Conservation (phyloP, 1,140 invertebrate genomes). For the Eciton burchellii region DNA sequence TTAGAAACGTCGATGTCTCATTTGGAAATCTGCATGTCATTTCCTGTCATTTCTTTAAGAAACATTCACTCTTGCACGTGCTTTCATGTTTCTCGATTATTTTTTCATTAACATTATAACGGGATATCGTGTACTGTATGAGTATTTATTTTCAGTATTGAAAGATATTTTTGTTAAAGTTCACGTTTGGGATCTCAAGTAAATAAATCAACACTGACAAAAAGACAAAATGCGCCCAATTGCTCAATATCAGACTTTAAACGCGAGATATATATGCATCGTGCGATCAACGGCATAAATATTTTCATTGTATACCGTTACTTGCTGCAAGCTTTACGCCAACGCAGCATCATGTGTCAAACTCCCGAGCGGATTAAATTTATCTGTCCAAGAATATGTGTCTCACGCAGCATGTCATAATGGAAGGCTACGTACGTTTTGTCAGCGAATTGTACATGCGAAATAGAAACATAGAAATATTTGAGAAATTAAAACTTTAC, state of each 20-base stretch:
- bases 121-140: neutral
- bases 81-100: neutral
- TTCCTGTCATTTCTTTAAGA: neutral
- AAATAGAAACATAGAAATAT: neutral
- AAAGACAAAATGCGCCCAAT: neutral
- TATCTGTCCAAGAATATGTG: neutral
- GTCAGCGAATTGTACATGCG: slow-evolving; percentile 4
- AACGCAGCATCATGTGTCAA: slow-evolving; percentile 7
- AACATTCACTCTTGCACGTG: neutral
- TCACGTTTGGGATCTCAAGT: neutral
- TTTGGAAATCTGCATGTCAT: neutral
- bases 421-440: neutral
- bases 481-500: too few relatives aligned
- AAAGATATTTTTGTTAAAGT: neutral
- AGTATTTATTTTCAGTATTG: neutral
- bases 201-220: slow-evolving; percentile 29
- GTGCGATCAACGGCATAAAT: slow-evolving; percentile 22
- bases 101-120: neutral
- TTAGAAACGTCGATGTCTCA: too few relatives aligned
- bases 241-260: neutral
- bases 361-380: slow-evolving; percentile 49
- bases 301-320: slow-evolving; percentile 9
- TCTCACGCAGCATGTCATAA: neutral
- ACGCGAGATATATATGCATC: neutral
- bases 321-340: neutral